phyloP scores from a whole-genome alignment of 1,140 invertebrate genomes.

The Diorhabda sublineata region DNA sequence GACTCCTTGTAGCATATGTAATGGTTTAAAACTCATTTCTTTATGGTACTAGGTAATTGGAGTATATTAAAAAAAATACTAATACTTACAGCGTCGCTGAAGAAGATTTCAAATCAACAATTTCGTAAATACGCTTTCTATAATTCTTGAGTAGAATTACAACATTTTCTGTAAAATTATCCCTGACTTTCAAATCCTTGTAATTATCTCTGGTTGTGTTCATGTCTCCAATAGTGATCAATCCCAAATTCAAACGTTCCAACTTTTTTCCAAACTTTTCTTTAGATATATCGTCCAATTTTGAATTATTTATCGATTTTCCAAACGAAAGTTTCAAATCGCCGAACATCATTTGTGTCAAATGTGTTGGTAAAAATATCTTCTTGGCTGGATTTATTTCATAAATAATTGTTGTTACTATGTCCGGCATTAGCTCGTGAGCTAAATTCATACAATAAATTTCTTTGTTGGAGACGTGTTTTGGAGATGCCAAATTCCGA shows the following conservation, averaged over 20 bases:
- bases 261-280: not conserved
- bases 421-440: constrained; percentile 4
- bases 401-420: not conserved
- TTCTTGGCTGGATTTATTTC: not conserved
- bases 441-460: constrained; percentile 6
- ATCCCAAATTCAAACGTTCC: constrained; percentile 1
- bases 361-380: not conserved
- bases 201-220: not conserved
- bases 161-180: not conserved
- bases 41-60: too few species aligned
- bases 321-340: not conserved
- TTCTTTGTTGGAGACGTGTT: not conserved
- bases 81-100: constrained; percentile 4
- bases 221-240: not conserved
- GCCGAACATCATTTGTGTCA: not conserved
- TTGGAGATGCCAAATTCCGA: not conserved
- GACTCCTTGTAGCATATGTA: too few species aligned
- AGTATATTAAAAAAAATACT: too few species aligned
- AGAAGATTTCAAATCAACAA: not conserved
- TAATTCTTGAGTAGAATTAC: constrained; percentile 6
- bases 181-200: not conserved
- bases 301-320: not conserved
- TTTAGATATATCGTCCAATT: constrained; percentile 4
- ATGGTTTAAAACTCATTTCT: too few species aligned
- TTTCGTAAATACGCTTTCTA: not conserved